Conservation (phyloP, 2,888 invertebrate species). For the Myopa testacea region DNA sequence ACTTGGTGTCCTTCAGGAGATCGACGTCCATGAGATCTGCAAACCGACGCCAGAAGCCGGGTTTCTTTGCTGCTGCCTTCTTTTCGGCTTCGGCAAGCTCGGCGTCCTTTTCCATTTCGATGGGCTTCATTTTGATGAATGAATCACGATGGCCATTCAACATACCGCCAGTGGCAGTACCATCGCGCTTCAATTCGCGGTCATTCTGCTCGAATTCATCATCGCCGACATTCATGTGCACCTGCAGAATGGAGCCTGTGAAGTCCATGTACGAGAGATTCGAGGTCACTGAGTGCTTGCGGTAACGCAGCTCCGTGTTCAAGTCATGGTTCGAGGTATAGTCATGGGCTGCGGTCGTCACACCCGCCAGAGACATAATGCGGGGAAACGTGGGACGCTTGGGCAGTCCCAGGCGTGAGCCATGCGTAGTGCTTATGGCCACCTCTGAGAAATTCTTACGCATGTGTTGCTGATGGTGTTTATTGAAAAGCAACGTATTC, state of each 20-base stretch:
- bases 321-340: conserved; percentile 69
- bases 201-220: conserved; percentile 67
- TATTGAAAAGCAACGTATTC: conserved; percentile 65
- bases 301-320: conserved; percentile 68
- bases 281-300: conserved; percentile 78
- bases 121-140: conserved; percentile 66
- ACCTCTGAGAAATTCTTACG: conserved; percentile 67
- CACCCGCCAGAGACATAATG: conserved; percentile 67
- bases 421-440: conserved; percentile 66
- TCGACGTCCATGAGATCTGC: conserved; percentile 79
- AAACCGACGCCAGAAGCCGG: conserved; percentile 72
- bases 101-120: conserved; percentile 59
- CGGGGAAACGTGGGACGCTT: conserved; percentile 67
- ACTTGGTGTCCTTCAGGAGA: conserved; percentile 78
- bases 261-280: conserved; percentile 81
- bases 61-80: conserved; percentile 54
- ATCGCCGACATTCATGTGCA: conserved; percentile 74
- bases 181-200: conserved; percentile 65
- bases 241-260: conserved; percentile 78
- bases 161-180: conserved; percentile 63
- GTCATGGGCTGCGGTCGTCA: conserved; percentile 59
- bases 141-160: conserved; percentile 62
- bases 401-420: conserved; percentile 60
- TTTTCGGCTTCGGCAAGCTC: conserved; percentile 48
- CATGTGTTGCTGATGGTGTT: conserved; percentile 60